Percentiles rank a stretch among this genome's conserved stretches.
Conservation (phyloP, 1,140 invertebrate species). For the Linepithema humile region DNA sequence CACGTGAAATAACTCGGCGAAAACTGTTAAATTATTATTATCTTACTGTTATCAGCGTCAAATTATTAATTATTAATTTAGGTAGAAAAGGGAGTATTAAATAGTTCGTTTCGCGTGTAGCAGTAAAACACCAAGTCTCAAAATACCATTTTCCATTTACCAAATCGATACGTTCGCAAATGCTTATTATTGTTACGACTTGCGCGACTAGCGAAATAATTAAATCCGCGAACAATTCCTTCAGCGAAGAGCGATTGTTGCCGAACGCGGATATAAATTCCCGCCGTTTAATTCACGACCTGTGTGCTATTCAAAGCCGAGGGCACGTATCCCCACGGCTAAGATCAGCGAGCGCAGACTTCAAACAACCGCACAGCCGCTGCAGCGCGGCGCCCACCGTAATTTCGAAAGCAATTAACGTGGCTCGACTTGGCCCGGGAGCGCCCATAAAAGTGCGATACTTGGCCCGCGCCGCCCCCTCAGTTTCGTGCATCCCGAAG, state of each 20-base stretch:
- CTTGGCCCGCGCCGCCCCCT: not conserved
- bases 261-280: conserved; percentile 33
- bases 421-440: conserved; percentile 18
- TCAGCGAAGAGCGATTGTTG: not conserved
- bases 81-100: not conserved
- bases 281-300: not conserved
- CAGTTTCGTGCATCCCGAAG: conserved; percentile 32
- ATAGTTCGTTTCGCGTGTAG: not conserved
- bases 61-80: not conserved
- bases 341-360: conserved; percentile 22
- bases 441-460: conserved; percentile 41
- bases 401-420: conserved; percentile 58
- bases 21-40: not conserved
- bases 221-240: conserved; percentile 9
- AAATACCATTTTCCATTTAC: not conserved
- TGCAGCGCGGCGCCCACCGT: conserved; percentile 17
- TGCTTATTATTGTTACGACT: not conserved
- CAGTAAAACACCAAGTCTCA: not conserved
- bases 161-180: not conserved
- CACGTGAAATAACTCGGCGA: not conserved
- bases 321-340: not conserved
- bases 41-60: not conserved
- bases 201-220: not conserved
- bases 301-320: conserved; percentile 10
- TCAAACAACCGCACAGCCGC: conserved; percentile 30